A percentile compares a stretch with the other conserved stretches of the same genome.
Evolutionary conservation across 2,113 vertebrate species (phyloP).

Genomic region (Sciurus niger): DNA sequence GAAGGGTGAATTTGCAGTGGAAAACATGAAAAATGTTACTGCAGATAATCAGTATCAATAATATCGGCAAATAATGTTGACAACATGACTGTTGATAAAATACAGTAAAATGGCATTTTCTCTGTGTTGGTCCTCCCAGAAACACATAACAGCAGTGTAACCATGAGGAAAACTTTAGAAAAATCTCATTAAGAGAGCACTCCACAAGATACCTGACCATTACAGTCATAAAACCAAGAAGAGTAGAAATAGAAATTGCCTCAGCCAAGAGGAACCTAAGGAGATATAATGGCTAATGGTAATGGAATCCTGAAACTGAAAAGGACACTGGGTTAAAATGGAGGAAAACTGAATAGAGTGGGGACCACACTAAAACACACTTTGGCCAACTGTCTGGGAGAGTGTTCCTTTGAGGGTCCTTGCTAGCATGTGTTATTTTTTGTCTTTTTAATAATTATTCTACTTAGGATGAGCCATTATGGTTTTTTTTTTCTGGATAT

Average conservation of each 20-base stretch:
- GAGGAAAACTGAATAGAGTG: not conserved
- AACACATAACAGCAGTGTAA: not conserved
- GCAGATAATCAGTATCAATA: not conserved
- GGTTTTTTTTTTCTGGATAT: too few species aligned
- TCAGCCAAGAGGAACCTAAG: not conserved
- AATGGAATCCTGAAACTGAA: not conserved
- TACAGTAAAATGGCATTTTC: not conserved
- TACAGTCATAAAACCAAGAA: not conserved
- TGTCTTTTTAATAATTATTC: not conserved
- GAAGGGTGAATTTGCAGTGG: not conserved
- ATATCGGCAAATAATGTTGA: not conserved
- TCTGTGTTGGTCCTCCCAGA: not conserved
- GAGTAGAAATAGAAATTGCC: not conserved
- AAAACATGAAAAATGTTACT: not conserved
- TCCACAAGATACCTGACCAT: not conserved
- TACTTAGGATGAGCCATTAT: too few species aligned
- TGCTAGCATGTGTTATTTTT: too few species aligned
- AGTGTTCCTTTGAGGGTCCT: too few species aligned
- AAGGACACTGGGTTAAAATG: not conserved
- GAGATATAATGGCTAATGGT: not conserved
- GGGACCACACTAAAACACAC: too few species aligned
- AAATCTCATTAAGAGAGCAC: not conserved
- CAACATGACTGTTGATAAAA: not conserved
- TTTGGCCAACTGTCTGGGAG: too few species aligned
- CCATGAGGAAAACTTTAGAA: not conserved